Evolutionary conservation across 1,140 invertebrate genomes (phyloP).

Genomic region (Euwallacea fornicatus): DNA sequence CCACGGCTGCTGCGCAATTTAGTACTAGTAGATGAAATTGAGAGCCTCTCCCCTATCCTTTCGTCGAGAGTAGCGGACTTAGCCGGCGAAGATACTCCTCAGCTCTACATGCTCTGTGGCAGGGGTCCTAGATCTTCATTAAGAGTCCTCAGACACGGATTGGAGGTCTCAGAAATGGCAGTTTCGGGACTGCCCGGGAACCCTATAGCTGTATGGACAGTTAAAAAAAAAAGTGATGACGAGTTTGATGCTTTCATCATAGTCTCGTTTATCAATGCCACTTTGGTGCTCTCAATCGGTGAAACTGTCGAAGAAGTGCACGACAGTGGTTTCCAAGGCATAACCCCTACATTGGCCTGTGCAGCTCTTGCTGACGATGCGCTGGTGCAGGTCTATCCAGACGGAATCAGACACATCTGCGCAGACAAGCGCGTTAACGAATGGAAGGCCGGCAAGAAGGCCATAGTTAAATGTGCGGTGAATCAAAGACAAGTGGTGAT

Average conservation of each 20-base stretch:
- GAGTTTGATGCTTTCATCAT: slow-evolving; percentile 99
- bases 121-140: slow-evolving; percentile 91
- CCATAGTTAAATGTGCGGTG: slow-evolving; percentile 96
- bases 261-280: slow-evolving; percentile 99
- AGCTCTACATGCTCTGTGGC: slow-evolving; percentile 95
- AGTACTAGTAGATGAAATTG: slow-evolving; percentile 96
- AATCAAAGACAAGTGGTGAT: slow-evolving; percentile 99
- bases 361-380: slow-evolving; percentile 97
- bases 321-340: slow-evolving; percentile 98
- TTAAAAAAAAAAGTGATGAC: slow-evolving; percentile 94
- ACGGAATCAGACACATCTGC: slow-evolving; percentile 97
- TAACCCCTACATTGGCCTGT: slow-evolving; percentile 96
- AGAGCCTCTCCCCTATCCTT: slow-evolving; percentile 94
- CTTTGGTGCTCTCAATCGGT: slow-evolving; percentile 97
- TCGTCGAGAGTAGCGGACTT: slow-evolving; percentile 79
- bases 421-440: slow-evolving; percentile 98
- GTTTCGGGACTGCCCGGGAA: slow-evolving; percentile 98
- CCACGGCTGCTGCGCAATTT: slow-evolving; percentile 93
- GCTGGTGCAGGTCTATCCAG: slow-evolving; percentile 97
- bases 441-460: slow-evolving; percentile 98
- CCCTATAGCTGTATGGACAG: slow-evolving; percentile 99
- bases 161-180: slow-evolving; percentile 98
- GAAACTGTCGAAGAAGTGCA: slow-evolving; percentile 99
- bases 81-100: slow-evolving; percentile 98
- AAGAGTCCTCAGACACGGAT: slow-evolving; percentile 91